Evolutionary conservation across 2,888 invertebrate species (phyloP).

Genomic region (Eristalis intricaria): DNA sequence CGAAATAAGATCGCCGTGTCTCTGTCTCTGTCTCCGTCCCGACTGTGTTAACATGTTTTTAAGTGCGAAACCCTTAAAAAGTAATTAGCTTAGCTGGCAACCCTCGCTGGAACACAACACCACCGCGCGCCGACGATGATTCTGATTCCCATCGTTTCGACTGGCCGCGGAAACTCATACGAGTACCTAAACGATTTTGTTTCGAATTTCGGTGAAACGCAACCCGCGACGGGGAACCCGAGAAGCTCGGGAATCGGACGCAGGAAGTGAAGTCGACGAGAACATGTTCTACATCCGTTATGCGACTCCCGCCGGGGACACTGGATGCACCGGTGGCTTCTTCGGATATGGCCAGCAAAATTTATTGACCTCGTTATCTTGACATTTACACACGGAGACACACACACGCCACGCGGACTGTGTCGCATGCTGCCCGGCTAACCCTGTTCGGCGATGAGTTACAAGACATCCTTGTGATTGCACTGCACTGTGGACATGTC

Average conservation of each 20-base stretch:
- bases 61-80: constrained; percentile 50
- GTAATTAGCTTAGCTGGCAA: constrained; percentile 55
- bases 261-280: constrained; percentile 47
- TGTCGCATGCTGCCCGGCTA: background rate
- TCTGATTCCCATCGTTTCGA: constrained; percentile 12
- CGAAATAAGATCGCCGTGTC: background rate
- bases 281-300: constrained; percentile 67
- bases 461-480: constrained; percentile 8
- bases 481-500: background rate
- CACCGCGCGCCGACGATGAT: background rate
- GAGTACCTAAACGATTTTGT: constrained; percentile 21
- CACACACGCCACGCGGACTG: background rate
- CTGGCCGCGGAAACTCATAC: constrained; percentile 19
- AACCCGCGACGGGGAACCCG: constrained; percentile 23
- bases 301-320: constrained; percentile 34
- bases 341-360: constrained; percentile 13
- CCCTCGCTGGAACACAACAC: constrained; percentile 17
- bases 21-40: constrained; percentile 14
- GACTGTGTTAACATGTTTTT: constrained; percentile 35
- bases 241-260: constrained; percentile 7
- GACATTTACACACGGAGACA: constrained; percentile 36
- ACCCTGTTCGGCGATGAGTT: constrained; percentile 31
- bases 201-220: constrained; percentile 56
- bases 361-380: constrained; percentile 67
- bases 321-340: background rate